phyloP scores from a whole-genome alignment of 2,888 invertebrate species.

The Dolomedes plantarius region DNA sequence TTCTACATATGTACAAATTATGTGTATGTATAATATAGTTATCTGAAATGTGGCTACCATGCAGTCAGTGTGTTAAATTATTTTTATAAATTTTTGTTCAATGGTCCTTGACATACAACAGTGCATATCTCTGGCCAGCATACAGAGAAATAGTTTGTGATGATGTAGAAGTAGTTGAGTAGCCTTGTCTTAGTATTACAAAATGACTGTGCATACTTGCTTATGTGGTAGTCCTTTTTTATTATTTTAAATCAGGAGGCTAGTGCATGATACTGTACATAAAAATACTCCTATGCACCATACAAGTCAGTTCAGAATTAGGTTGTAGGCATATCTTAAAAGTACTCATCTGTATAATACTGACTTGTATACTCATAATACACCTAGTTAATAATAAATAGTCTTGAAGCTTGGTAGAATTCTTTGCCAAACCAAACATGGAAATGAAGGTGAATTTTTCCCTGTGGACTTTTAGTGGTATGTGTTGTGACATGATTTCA shows the following conservation, averaged over 20 bases:
- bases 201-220: constrained; percentile 34
- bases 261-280: constrained; percentile 62
- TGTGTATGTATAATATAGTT: too few relatives aligned
- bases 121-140: too few relatives aligned
- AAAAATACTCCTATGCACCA: constrained; percentile 52
- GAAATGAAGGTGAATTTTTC: neutral
- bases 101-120: too few relatives aligned
- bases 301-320: constrained; percentile 34
- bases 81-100: too few relatives aligned
- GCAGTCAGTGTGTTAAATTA: too few relatives aligned
- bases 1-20: too few relatives aligned
- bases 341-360: constrained; percentile 5
- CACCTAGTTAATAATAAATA: constrained; percentile 24
- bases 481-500: too few relatives aligned
- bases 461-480: neutral
- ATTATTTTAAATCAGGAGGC: constrained; percentile 33
- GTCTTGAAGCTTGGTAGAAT: constrained; percentile 62
- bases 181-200: constrained; percentile 23
- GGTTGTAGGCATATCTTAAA: constrained; percentile 29
- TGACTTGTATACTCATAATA: constrained; percentile 32
- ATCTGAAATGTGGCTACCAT: too few relatives aligned
- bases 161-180: neutral
- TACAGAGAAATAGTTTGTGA: neutral
- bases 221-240: constrained; percentile 36
- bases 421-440: constrained; percentile 6